Evolutionary conservation across 1,140 invertebrate genomes (phyloP), one percentile per base, ranked within the genome.

Genomic region (Drosophila mauritiana): DNA sequence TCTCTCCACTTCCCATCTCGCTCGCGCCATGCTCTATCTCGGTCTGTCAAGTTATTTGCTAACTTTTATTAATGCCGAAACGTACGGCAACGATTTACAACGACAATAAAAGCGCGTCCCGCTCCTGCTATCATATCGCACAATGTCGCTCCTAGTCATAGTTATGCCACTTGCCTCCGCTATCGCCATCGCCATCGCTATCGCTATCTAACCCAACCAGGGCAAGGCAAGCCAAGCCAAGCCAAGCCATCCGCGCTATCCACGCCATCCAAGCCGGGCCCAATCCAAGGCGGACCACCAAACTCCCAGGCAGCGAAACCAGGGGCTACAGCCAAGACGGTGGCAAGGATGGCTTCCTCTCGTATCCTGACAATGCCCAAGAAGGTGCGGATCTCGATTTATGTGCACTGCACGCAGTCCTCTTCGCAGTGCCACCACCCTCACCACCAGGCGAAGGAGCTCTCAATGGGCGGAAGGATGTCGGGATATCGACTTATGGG

Each of bases 31-130:
- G 42, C 57, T 52, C 63, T 59, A 67, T 56, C 56, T 67, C 61
- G 67, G 74, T 88, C 62, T 82, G 82, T 88, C 80, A 68, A 89
- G 84, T 89, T 89, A 89, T 89, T 89, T 89, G 84, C 84, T 89
- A 89, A 89, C 84, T 89, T 89, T 89, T 89, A 89, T 89, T 89
- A 89, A 89, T 89, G 84, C 88, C 80, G 84, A 89, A 89, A 89
- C 84, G 84, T 89, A 89, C 80, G 80, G 85, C 85, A 90, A 89
- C 84, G 84, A 89, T 89, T 89, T 89, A 89, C 84, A 89, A 89
- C 84, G 85, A 89, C 84, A 89, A 89, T 89, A 89, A 89, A 89
- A 70, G 80, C 84, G 77, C 76, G 64, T 75, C 83, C 83, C 64
- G 64, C 20, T 76, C 64, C 49, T 43, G 83, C 83, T 86, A 88